Evolutionary conservation across 2,888 invertebrate species (phyloP).

Genomic region (Hesperia comma): DNA sequence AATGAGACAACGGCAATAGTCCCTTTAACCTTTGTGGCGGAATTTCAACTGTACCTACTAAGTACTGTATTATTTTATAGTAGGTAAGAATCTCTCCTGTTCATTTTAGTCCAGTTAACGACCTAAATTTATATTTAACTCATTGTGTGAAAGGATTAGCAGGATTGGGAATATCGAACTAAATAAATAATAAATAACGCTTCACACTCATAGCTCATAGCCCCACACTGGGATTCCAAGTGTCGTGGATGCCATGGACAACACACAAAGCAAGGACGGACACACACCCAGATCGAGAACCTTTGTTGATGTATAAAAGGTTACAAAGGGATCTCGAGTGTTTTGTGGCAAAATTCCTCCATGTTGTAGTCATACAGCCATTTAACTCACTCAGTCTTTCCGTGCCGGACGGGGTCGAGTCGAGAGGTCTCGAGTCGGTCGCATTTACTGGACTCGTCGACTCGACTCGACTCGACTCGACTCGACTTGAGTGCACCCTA

Average conservation of each 20-base stretch:
- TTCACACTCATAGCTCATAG: too few species aligned
- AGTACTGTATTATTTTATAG: too few species aligned
- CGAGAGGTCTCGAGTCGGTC: constrained; percentile 51
- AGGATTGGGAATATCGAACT: too few species aligned
- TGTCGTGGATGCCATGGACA: too few species aligned
- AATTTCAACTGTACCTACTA: too few species aligned
- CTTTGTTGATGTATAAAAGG: constrained; percentile 36
- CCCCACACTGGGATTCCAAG: too few species aligned
- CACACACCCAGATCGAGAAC: too few species aligned
- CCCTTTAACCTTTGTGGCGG: too few species aligned
- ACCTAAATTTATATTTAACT: constrained; percentile 47
- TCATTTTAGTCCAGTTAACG: constrained; percentile 66
- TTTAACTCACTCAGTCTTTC: constrained; percentile 65
- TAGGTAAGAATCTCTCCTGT: too few species aligned
- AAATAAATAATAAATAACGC: too few species aligned
- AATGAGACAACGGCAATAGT: too few species aligned
- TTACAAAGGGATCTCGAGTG: constrained; percentile 40
- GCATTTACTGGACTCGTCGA: constrained; percentile 52
- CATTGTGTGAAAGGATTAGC: not conserved
- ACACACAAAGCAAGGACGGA: too few species aligned
- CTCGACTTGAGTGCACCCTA: constrained; percentile 48
- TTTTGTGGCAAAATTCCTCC: constrained; percentile 57
- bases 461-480: constrained; percentile 55
- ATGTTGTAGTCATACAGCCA: constrained; percentile 72
- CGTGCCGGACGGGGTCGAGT: constrained; percentile 52